Evolutionary conservation across 2,797 vertebrate genomes (phyloP), one percentile per base, ranked within the genome.

Genomic region (Tolypeutes matacus): DNA sequence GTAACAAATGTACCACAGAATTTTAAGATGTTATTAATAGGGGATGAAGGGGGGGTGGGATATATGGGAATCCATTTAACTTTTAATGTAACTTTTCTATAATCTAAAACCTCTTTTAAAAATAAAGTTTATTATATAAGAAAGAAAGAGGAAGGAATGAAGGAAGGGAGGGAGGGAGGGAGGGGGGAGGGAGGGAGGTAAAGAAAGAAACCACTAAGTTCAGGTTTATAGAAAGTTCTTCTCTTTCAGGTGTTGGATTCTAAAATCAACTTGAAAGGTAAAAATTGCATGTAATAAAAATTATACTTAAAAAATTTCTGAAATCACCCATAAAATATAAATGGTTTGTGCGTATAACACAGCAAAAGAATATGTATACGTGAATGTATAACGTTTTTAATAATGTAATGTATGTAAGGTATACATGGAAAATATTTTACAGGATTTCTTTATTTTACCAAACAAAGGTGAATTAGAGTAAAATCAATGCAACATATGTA

Each of bases 251-350:
- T 27, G 10, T 18, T 34, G 39, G 29, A n/a, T 77, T 80, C 73
- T 73, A 84, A 73, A 83, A 84, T 67, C n/a, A 73, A 18, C 34
- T 84, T 73, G 46, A 77, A 72, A 87, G 9, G 34, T 77, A 18
- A 82, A 83, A 82, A 93, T 62, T 70, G 23, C 29, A 86, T 25
- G 31, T 39, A 83, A 39, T 31, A 67, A 84, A 90, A 78, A 83
- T 60, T 81, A 39, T 31, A 23, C 49, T 58, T 53, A n/a, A 51
- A 82, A 77, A 90, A 58, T 46, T 34, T 90, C 18, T 78, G 65
- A 87, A 77, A 36, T 67, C 36, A 12, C 5, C 15, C 31, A 29
- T 60, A 69, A 82, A 82, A 10, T 36, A 51, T 51, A 78, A 11
- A 72, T 56, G 72, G 13, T 21, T 67, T 56, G 9, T 78, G 13